Percentiles rank a stretch among this genome's conserved stretches.
Conservation (phyloP, 2,113 vertebrate species). For the Helogale parvula region DNA sequence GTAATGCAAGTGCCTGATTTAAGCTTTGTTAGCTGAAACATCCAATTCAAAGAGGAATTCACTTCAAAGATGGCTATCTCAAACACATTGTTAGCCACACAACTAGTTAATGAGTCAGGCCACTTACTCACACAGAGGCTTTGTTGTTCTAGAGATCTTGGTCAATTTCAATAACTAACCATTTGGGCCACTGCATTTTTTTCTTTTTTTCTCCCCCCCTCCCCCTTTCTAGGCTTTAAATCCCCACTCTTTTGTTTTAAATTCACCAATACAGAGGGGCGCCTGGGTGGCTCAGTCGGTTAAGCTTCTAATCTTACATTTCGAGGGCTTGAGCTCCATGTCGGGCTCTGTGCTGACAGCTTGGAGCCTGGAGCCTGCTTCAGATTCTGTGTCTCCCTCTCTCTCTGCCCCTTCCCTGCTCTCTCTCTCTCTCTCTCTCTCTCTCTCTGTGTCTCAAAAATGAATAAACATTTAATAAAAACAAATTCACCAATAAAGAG, state of each 20-base stretch:
- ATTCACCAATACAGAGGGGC: not conserved
- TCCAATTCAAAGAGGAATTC: not conserved
- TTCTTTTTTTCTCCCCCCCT: no score
- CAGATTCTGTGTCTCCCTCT: no score
- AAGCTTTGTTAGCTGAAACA: not conserved
- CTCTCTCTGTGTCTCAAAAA: no score
- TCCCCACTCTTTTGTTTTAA: not conserved
- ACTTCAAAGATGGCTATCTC: not conserved
- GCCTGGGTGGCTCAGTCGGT: no score
- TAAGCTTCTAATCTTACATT: no score
- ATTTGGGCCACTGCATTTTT: not conserved
- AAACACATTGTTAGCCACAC: not conserved
- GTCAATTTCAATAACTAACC: not conserved
- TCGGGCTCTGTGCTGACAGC: no score
- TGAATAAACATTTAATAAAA: no score
- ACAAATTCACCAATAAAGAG: not conserved
- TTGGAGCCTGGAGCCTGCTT: no score
- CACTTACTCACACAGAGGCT: not conserved
- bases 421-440: accelerated
- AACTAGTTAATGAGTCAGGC: not conserved
- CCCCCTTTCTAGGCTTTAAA: not conserved
- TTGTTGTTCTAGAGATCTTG: not conserved
- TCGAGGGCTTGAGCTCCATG: no score
- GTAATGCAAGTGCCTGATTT: not conserved
- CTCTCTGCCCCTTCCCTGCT: no score